Evolutionary conservation across 2,888 invertebrate species (phyloP), one percentile per base, ranked within the genome.

Genomic region (Cheilosia vernalis): DNA sequence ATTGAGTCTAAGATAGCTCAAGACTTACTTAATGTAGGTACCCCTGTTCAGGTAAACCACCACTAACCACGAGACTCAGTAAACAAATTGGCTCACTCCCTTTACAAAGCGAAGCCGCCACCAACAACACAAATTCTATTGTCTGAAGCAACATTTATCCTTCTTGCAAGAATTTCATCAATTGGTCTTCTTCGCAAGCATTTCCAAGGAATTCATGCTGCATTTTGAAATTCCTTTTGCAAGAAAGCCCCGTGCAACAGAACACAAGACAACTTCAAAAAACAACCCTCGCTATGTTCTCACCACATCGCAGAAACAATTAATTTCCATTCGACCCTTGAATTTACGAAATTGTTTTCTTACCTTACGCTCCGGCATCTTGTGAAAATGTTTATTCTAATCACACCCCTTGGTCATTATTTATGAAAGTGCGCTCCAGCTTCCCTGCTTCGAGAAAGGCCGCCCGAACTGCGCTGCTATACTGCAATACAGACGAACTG

Each of bases 341-440:
- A 72, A 72, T 77, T 67, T 47, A 60, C 15, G 51, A 61, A 80
- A 80, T 63, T 61, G 67, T 74, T 74, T 73, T 53, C 13, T 37
- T 37, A 27, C 27, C 15, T 4, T 9, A 40, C 17, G 1, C 24
- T n/a, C 53, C 55, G 24, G 17, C 27, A 17, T 27, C 40, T 27
- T 47, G n/a, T 5, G 24, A 47, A 27, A 55, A 19, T 63, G 47
- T 67, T 73, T 61, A 73, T 73, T 73, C 55, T 61, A 73, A 74
- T 67, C 49, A 67, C 60, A 42, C 60, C 17, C 17, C 6, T 27
- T 33, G n/a, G 19, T 21, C 42, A 24, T 27, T 42, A 10, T 19
- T 44, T 21, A 9, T 10, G 13, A 13, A 42, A 40, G 27, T 13
- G 30, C 17, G 24, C 40, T 13, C n/a, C 37, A 27, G 3, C 19